Evolutionary conservation across 1,140 invertebrate species (phyloP).

Genomic region (Lordiphosa collinella): DNA sequence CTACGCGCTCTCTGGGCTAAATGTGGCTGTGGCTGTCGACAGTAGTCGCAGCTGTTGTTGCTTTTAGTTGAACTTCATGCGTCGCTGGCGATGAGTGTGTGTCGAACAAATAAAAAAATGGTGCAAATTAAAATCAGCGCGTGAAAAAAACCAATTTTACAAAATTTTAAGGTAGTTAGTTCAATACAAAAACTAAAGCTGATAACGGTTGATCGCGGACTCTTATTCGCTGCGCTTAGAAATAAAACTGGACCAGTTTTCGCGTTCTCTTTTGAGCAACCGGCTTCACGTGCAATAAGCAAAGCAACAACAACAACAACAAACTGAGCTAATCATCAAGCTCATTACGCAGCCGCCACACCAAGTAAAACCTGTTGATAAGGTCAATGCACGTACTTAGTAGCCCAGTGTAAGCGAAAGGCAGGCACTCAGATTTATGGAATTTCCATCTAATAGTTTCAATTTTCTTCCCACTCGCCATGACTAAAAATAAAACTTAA

Average conservation of each 20-base stretch:
- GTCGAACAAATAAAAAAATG: conserved; percentile 16
- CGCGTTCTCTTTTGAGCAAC: no score
- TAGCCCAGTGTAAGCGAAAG: conserved; percentile 1
- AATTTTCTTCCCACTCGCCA: conserved; percentile 1
- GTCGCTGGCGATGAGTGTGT: conserved; percentile 38
- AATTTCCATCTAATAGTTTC: background rate
- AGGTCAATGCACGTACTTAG: conserved; percentile 54
- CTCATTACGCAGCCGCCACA: conserved; percentile 4
- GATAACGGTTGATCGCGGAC: no score
- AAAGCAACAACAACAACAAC: no score
- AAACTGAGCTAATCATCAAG: background rate
- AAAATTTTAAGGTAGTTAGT: no score
- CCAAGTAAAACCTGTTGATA: conserved; percentile 60
- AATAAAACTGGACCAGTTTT: no score
- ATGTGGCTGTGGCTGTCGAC: background rate
- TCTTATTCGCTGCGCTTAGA: no score
- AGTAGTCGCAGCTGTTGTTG: background rate
- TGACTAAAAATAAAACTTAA: conserved; percentile 28
- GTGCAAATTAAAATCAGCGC: conserved; percentile 12
- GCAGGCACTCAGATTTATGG: background rate
- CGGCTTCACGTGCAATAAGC: no score
- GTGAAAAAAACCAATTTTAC: no score
- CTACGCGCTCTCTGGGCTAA: background rate
- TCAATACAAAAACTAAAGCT: no score
- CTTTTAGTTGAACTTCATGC: conserved; percentile 46